Evolutionary conservation across 2,888 invertebrate genomes (phyloP).

Genomic region (Cosmia trapezina): DNA sequence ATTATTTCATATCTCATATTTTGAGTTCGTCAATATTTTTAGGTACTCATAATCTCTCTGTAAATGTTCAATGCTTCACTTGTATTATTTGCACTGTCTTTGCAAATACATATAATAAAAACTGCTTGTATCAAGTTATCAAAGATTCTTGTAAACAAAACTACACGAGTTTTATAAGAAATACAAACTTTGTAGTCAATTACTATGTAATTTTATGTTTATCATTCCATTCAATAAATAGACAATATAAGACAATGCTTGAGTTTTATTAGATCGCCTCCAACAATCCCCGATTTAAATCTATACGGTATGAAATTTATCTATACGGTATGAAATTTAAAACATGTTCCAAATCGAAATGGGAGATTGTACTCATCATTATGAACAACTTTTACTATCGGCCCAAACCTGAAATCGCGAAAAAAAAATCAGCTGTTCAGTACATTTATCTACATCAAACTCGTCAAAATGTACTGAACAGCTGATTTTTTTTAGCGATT

Average conservation of each 20-base stretch:
- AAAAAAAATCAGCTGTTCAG: too few species aligned
- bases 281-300: not conserved
- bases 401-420: too few species aligned
- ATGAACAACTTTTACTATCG: too few species aligned
- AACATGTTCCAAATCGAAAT: too few species aligned
- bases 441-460: too few species aligned
- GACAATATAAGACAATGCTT: not conserved
- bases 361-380: too few species aligned
- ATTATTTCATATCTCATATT: not conserved
- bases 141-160: not conserved
- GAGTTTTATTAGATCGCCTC: slow-evolving; percentile 32
- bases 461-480: too few species aligned
- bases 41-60: not conserved
- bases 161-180: not conserved
- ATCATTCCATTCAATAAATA: slow-evolving; percentile 45
- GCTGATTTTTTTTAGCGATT: too few species aligned
- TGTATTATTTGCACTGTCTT: slow-evolving; percentile 2
- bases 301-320: too few species aligned
- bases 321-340: too few species aligned
- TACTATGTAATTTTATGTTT: slow-evolving; percentile 28
- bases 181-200: slow-evolving; percentile 30
- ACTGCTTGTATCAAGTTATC: slow-evolving; percentile 6
- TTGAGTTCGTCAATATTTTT: not conserved
- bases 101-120: slow-evolving; percentile 16
- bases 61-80: not conserved